phyloP scores from a whole-genome alignment of 2,888 invertebrate genomes.

The Diarsia mendica region DNA sequence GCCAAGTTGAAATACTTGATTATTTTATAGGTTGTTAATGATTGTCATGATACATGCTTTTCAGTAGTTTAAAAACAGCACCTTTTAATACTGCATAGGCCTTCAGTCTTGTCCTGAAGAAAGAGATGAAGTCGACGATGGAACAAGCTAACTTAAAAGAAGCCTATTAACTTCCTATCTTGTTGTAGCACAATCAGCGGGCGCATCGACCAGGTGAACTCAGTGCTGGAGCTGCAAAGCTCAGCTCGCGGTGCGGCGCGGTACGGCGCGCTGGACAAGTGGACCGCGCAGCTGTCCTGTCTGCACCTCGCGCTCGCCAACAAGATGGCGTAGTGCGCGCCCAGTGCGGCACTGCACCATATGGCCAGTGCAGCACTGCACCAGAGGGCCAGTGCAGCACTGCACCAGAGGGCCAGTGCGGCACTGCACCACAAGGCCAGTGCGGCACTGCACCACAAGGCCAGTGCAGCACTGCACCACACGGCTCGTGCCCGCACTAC shows the following conservation, averaged over 20 bases:
- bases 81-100: no score
- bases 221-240: slow-evolving; percentile 96
- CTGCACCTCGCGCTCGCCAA: slow-evolving; percentile 97
- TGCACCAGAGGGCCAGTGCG: no score
- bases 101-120: no score
- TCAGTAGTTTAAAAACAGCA: background rate
- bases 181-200: slow-evolving; percentile 94
- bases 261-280: slow-evolving; percentile 98
- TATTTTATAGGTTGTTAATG: no score
- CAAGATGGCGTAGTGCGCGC: slow-evolving; percentile 94
- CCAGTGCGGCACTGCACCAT: background rate
- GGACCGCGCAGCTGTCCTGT: slow-evolving; percentile 97
- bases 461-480: background rate
- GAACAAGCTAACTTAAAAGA: no score
- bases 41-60: background rate
- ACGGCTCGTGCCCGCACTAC: background rate
- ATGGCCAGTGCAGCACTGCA: no score
- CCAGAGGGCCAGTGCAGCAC: no score
- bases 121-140: no score
- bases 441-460: background rate
- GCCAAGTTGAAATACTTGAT: background rate
- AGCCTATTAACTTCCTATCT: background rate
- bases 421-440: no score
- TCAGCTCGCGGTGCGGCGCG: slow-evolving; percentile 95
- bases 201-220: slow-evolving; percentile 97